Evolutionary conservation across 2,888 invertebrate genomes (phyloP).

Genomic region (Gryllus longicercus): DNA sequence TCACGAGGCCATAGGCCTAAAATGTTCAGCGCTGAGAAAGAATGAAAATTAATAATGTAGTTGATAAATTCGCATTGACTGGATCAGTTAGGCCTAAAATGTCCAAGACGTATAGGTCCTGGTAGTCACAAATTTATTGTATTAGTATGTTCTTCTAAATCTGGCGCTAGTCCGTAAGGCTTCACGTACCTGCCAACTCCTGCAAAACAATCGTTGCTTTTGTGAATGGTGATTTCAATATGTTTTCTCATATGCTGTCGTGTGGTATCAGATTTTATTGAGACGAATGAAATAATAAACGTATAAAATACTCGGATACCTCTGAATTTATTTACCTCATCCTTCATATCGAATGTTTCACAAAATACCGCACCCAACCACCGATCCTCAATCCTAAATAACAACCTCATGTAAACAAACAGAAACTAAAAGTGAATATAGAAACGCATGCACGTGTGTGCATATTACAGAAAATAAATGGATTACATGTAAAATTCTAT

Average conservation of each 20-base stretch:
- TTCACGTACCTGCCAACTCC: background rate
- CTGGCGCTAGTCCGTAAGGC: background rate
- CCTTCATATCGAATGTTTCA: no score
- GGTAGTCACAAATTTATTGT: no score
- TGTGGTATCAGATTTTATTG: conserved; percentile 11
- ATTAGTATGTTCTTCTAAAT: background rate
- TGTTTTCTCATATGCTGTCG: background rate
- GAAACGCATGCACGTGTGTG: no score
- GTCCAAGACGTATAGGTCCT: background rate
- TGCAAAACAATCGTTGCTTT: background rate
- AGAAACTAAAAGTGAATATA: no score
- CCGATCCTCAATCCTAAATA: no score
- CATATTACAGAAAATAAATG: no score
- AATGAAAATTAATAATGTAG: background rate
- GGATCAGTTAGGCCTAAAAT: background rate
- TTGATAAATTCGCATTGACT: background rate
- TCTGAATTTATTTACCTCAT: no score
- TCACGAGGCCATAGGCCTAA: background rate
- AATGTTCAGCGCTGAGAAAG: background rate
- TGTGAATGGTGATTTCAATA: background rate
- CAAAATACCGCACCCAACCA: no score
- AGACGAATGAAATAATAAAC: background rate
- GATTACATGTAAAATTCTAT: no score
- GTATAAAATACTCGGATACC: background rate
- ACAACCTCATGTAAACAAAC: no score